Evolutionary conservation across 2,113 vertebrate genomes (phyloP), one percentile per base, ranked within the genome.

Genomic region (Sinocyclocheilus anshuiensis): DNA sequence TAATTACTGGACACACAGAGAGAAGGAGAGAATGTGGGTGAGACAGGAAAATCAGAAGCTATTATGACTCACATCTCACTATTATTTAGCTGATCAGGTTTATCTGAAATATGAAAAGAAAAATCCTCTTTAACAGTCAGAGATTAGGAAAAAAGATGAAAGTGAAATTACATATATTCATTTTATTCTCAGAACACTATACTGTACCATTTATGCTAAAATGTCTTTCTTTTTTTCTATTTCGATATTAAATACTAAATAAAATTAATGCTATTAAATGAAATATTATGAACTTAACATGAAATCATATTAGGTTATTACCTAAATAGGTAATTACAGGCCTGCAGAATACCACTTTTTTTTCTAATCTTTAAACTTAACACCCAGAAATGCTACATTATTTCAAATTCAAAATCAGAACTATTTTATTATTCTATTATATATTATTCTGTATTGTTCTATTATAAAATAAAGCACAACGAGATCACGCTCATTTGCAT

Each of bases 1-100:
- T 81, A 88, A 88, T 88, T 88, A 81, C 57, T 39, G 36, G 15
- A 39, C 20, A 10, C 57, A n/a, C 7, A 1, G 20, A 61, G 26
- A 84, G 71, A 59, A 16, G 33, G 33, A 75, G 67, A 65, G 9
- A 65, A 39, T 81, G 22, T 20, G 29, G 69, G 82, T 42, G 53
- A 48, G 71, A 84, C 22, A 12, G 36, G 39, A 29, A 81, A 65
- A 81, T 45, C 59, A 81, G 8, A 81, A 48, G 36, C 59, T 81
- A 6, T 65, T 48, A 65, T 65, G 78, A 45, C n/a, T 45, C 57
- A 81, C 5, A 13, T 45, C 20, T 63, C 57, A 2, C 59, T 81
- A 48, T 45, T 3, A 15, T 59, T 59, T 79, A 2, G 20, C 9
- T 36, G 29, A 79, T 18, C 8, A 20, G 48, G 55, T 57, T 36